These are phyloP conservation scores for Carapus acus DNA, from an alignment of 2,797 vertebrate species.

Conservation along the genomic window DNA sequence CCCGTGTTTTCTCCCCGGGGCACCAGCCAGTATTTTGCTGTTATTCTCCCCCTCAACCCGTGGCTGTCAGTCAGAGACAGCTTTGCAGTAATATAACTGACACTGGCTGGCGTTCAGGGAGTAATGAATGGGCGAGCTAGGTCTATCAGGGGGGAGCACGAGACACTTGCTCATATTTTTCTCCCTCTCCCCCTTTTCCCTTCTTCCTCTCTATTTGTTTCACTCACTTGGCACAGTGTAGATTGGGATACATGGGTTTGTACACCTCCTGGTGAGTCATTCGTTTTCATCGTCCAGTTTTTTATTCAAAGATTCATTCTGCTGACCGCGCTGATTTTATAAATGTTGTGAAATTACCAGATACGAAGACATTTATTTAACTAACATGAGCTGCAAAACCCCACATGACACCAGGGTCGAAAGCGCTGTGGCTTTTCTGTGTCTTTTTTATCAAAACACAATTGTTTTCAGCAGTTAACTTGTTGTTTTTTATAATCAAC, in stretches of 20 bases:
- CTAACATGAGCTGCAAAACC: neutral
- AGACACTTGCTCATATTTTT: slow-evolving; percentile 34
- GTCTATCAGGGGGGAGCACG: slow-evolving; percentile 59
- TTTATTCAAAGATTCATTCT: neutral
- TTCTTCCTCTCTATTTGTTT: slow-evolving; percentile 15
- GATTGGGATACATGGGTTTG: slow-evolving; percentile 5
- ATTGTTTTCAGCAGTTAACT: neutral
- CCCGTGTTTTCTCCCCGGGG: slow-evolving; percentile 51
- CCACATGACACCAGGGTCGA: neutral
- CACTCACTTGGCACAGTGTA: slow-evolving; percentile 20
- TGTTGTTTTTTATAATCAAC: neutral
- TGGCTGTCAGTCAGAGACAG: slow-evolving; percentile 62
- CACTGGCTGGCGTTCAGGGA: slow-evolving; percentile 59
- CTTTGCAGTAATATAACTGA: slow-evolving; percentile 69
- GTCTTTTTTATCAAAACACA: neutral
- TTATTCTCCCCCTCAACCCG: slow-evolving; percentile 62
- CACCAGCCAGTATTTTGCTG: slow-evolving; percentile 61
- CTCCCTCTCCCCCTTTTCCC: slow-evolving; percentile 6
- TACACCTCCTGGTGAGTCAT: slow-evolving; percentile 1
- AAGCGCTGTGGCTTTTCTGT: neutral
- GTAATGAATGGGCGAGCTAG: slow-evolving; percentile 64
- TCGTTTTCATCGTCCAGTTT: slow-evolving; percentile 6
- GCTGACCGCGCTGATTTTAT: slow-evolving; percentile 4
- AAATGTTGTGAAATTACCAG: slow-evolving; percentile 1
- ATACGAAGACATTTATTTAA: neutral